Conservation (phyloP, 2,888 invertebrate genomes). For the Fissipunctia ypsillon region DNA sequence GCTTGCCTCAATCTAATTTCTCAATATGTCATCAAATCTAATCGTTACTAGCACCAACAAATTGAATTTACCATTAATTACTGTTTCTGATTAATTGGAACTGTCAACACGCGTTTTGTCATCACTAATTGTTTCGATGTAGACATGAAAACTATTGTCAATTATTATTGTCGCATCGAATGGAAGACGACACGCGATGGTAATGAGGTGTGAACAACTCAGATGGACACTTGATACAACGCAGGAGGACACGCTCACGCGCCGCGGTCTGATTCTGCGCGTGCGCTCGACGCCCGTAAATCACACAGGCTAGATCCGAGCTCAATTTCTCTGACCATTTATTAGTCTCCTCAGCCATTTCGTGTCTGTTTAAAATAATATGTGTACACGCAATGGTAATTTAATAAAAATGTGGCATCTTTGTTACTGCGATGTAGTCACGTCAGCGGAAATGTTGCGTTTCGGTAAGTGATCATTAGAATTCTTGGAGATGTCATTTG, state of each 20-base stretch:
- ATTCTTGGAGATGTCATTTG: slow-evolving; percentile 29
- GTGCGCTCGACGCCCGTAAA: slow-evolving; percentile 54
- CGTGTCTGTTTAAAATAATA: slow-evolving; percentile 60
- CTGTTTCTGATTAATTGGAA: slow-evolving; percentile 35
- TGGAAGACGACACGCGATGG: slow-evolving; percentile 37
- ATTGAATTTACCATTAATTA: slow-evolving; percentile 29
- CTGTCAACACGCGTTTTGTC: slow-evolving; percentile 40
- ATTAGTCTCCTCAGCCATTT: slow-evolving; percentile 48
- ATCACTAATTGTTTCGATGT: slow-evolving; percentile 35
- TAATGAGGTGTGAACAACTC: slow-evolving; percentile 62
- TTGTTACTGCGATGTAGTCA: slow-evolving; percentile 51
- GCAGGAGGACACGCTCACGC: slow-evolving; percentile 56
- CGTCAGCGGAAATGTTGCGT: slow-evolving; percentile 55
- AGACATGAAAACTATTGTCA: slow-evolving; percentile 46
- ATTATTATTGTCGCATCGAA: slow-evolving; percentile 20
- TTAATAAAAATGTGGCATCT: slow-evolving; percentile 56
- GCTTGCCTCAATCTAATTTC: slow-evolving; percentile 9
- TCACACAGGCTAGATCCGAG: slow-evolving; percentile 61
- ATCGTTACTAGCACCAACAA: slow-evolving; percentile 16
- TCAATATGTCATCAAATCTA: slow-evolving; percentile 25
- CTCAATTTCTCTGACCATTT: slow-evolving; percentile 62
- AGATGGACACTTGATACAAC: slow-evolving; percentile 63
- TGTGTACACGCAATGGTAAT: slow-evolving; percentile 63
- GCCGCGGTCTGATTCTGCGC: slow-evolving; percentile 67
- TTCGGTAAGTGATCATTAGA: slow-evolving; percentile 36